These are phyloP conservation scores for Leistus spinibarbis DNA, from an alignment of 2,888 invertebrate genomes.

Conservation along the genomic window DNA sequence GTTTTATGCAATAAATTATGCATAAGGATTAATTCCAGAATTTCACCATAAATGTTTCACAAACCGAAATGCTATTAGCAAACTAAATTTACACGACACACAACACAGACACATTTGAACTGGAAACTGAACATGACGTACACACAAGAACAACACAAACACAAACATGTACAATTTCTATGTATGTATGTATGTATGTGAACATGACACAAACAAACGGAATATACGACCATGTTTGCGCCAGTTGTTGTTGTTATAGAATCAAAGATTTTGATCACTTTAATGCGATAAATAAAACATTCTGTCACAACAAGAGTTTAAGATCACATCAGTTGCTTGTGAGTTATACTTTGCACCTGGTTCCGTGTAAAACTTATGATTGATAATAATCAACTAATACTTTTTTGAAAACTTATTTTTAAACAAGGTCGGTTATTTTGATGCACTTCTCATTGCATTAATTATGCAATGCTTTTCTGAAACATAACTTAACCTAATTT, in stretches of 20 bases:
- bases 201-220: background rate
- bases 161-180: background rate
- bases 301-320: too few species aligned
- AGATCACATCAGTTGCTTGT: too few species aligned
- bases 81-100: background rate
- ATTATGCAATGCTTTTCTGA: too few species aligned
- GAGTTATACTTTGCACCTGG: too few species aligned
- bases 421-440: too few species aligned
- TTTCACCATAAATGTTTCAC: background rate
- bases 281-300: background rate
- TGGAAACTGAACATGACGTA: background rate
- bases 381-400: too few species aligned
- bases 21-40: background rate
- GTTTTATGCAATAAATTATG: too few species aligned
- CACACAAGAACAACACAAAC: background rate
- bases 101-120: background rate
- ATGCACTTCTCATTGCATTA: too few species aligned
- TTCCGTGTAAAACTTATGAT: too few species aligned
- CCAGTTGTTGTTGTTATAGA: background rate
- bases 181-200: background rate
- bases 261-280: background rate
- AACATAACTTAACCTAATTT: too few species aligned
- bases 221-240: background rate
- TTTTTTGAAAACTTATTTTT: too few species aligned
- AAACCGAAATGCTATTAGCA: background rate